Base-by-base conservation (phyloP, 37 sponge, comb jelly and placozoan genomes). In the Theonella swinhoei region DNA sequence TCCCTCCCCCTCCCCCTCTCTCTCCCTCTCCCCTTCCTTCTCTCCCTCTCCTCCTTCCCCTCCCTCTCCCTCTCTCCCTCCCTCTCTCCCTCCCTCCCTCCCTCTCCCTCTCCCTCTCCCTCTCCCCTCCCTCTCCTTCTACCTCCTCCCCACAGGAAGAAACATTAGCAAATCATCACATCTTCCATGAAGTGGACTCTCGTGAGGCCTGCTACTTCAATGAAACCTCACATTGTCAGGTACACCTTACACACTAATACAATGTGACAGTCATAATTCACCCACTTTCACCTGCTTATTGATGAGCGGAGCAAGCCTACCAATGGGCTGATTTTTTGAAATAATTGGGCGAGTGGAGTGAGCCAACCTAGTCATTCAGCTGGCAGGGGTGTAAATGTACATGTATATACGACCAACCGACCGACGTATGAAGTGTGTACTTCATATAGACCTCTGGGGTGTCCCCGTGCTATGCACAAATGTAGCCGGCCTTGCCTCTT, bases 201-300 rank as follows among this genome's bases (percentile, higher is more conserved):
- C 82, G 87, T 5, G 94, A 93, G 42, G 85, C 87, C 4, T 93
- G 94, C 75, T 39, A 89, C 62, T 58, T 89, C 36, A 69, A 59
- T 22, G 94, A 93, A 19, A 64, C 87, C 8, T 76, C 76, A 59
- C 69, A 68, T 34, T 89, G 90, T 78, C 82, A 82, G 75, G 89
- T 92, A 72, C 4, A 76, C n/a, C n/a, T n/a, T n/a, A n/a, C n/a
- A 20, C 2, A 36, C 2, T 83, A 40, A 40, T 62, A 22, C 2
- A 4, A 20, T n/a, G 47, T n/a, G n/a, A n/a, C n/a, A n/a, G n/a
- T n/a, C n/a, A n/a, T n/a, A n/a, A n/a, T n/a, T n/a, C n/a, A n/a
- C n/a, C n/a, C n/a, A n/a, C n/a, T n/a, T 1, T 20, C 37, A 59
- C 67, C 22, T 63, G 68, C 31, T 33, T 28, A 25, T n/a, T n/a